Evolutionary conservation across 2,797 vertebrate genomes (phyloP).

Genomic region (Sphenodon punctatus): DNA sequence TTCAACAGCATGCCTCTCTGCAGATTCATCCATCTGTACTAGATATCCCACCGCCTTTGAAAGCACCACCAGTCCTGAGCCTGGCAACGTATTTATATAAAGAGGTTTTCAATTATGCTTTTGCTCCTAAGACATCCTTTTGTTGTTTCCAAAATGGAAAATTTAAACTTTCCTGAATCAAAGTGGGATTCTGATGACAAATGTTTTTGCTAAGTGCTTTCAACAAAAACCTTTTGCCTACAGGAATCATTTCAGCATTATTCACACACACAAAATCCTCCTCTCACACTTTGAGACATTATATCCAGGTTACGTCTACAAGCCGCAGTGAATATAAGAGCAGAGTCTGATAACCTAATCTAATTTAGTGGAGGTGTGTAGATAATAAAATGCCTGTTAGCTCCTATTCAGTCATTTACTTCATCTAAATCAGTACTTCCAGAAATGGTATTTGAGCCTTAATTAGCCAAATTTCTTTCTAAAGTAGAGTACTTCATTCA

Average conservation of each 20-base stretch:
- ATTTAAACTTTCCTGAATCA: constrained; percentile 12
- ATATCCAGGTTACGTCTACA: background rate
- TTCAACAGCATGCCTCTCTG: background rate
- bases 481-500: background rate
- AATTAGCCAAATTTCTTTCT: background rate
- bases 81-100: constrained; percentile 46
- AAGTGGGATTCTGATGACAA: constrained; percentile 20
- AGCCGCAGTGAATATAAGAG: background rate
- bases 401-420: constrained; percentile 9
- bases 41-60: constrained; percentile 25
- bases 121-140: constrained; percentile 39
- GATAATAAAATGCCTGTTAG: constrained; percentile 18
- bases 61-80: constrained; percentile 35
- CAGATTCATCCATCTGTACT: constrained; percentile 9
- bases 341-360: background rate
- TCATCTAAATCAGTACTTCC: background rate
- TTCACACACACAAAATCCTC: background rate
- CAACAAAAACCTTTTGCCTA: background rate
- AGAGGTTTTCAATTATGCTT: background rate
- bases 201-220: constrained; percentile 25
- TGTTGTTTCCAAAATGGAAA: constrained; percentile 1
- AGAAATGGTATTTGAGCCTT: background rate
- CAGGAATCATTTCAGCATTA: constrained; percentile 33
- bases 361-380: background rate
- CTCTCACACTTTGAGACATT: too few species aligned